Conservation (phyloP, 2,113 vertebrate genomes). For the Grammatotria lemairii region DNA sequence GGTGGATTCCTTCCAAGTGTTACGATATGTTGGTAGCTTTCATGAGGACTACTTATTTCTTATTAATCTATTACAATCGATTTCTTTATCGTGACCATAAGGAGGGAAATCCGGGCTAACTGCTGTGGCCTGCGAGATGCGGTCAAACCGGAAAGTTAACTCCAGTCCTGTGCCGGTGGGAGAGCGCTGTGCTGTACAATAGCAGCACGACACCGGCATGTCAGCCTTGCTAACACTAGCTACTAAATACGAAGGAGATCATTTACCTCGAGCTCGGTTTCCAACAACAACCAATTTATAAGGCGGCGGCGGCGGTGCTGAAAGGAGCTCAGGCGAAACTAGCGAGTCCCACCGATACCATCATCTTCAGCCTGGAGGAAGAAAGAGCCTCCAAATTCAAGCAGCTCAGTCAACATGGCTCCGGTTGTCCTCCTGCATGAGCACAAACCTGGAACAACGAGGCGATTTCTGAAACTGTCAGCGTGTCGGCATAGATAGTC, state of each 20-base stretch:
- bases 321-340: constrained; percentile 23
- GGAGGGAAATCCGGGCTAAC: neutral
- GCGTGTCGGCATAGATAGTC: neutral
- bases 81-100: neutral
- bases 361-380: constrained; percentile 12
- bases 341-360: constrained; percentile 16
- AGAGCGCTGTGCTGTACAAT: neutral
- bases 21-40: neutral
- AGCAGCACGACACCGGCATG: neutral
- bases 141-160: neutral
- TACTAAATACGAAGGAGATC: neutral
- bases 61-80: neutral
- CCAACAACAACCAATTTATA: neutral
- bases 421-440: neutral
- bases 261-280: constrained; percentile 15
- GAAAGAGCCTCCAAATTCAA: constrained; percentile 9
- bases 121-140: constrained; percentile 9
- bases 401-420: constrained; percentile 14
- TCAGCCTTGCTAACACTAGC: neutral
- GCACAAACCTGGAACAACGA: neutral
- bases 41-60: neutral
- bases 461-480: neutral
- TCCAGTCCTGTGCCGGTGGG: neutral
- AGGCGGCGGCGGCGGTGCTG: neutral
- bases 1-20: accelerated